Conservation (phyloP, 2,888 invertebrate species). For the Drosophila tanythrix region DNA sequence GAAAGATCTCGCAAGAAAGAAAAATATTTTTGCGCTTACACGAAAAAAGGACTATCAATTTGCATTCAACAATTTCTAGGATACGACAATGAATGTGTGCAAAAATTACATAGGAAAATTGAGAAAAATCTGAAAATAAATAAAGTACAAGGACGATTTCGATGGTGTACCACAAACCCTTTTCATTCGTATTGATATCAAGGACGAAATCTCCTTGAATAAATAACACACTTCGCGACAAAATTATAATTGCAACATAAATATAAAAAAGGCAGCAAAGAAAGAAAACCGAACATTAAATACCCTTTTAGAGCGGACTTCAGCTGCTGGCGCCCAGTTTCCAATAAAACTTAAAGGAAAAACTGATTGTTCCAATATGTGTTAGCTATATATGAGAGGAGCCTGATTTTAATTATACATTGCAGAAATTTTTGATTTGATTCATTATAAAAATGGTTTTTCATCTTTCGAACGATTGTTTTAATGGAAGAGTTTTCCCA, state of each 20-base stretch:
- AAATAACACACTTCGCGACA: background rate
- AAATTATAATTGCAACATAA: background rate
- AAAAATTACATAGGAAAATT: background rate
- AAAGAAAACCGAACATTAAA: background rate
- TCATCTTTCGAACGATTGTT: background rate
- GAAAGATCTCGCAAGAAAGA: background rate
- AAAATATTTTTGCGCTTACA: background rate
- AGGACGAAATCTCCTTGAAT: background rate
- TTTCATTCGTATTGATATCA: background rate
- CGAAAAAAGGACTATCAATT: background rate
- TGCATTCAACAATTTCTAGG: background rate
- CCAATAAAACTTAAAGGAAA: background rate
- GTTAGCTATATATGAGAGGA: background rate
- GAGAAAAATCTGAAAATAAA: rapidly evolving
- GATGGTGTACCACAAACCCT: background rate
- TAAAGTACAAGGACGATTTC: background rate
- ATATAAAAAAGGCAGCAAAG: background rate
- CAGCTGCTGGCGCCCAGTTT: background rate
- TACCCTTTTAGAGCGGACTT: background rate
- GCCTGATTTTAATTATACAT: background rate
- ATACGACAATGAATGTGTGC: rapidly evolving
- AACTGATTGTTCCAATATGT: background rate
- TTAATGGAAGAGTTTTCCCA: background rate
- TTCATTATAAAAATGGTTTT: background rate
- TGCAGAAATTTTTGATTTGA: background rate